These are phyloP conservation scores for Cyprinodon brontotheroides DNA, from an alignment of 2,113 vertebrate genomes.

Conservation along the genomic window DNA sequence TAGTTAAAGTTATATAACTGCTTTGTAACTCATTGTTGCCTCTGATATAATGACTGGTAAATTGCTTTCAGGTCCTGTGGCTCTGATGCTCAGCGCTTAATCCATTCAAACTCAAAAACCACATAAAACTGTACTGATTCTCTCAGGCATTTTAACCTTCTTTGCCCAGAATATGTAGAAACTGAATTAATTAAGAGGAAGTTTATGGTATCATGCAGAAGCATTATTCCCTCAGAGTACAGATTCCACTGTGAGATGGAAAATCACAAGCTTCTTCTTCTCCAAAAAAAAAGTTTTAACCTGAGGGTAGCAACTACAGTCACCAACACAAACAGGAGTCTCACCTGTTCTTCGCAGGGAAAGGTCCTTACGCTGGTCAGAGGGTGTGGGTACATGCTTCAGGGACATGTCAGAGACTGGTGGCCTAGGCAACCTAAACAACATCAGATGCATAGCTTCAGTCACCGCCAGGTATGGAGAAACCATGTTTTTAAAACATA, in stretches of 20 bases:
- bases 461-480: not conserved
- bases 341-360: slow-evolving; percentile 89
- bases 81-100: slow-evolving; percentile 27
- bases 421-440: slow-evolving; percentile 71
- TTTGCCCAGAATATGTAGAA: slow-evolving; percentile 9
- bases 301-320: slow-evolving; percentile 18
- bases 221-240: too few relatives aligned
- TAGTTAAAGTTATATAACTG: slow-evolving; percentile 56
- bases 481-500: too few relatives aligned
- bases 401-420: slow-evolving; percentile 80
- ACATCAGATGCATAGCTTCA: not conserved
- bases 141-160: slow-evolving; percentile 9
- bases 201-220: not conserved
- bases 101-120: slow-evolving; percentile 16
- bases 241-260: slow-evolving; percentile 26
- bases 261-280: slow-evolving; percentile 33
- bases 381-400: slow-evolving; percentile 72
- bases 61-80: slow-evolving; percentile 37
- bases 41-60: slow-evolving; percentile 29
- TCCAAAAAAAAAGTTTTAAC: slow-evolving; percentile 1
- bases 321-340: slow-evolving; percentile 32
- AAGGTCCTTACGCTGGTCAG: slow-evolving; percentile 84
- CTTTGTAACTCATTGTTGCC: slow-evolving; percentile 43
- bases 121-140: slow-evolving; percentile 3
- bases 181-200: not conserved